A percentile compares a stretch with the other conserved stretches of the same genome.
phyloP scores from a whole-genome alignment of 1,140 invertebrate genomes.

The Anoplophora glabripennis region DNA sequence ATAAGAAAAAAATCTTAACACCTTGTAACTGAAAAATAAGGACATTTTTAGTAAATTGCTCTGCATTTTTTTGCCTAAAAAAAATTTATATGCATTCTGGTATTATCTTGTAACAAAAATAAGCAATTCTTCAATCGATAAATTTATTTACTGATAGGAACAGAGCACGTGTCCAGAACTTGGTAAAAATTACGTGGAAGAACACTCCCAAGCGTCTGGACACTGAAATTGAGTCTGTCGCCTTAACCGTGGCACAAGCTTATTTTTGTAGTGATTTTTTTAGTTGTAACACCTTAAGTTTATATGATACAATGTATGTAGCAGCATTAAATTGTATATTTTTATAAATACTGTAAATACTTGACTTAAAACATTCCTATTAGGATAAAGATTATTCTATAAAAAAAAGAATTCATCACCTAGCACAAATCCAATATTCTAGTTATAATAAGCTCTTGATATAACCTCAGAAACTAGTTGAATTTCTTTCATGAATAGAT shows the following conservation, averaged over 20 bases:
- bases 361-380: constrained; percentile 35
- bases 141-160: too few relatives aligned
- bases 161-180: too few relatives aligned
- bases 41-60: too few relatives aligned
- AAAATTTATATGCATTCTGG: too few relatives aligned
- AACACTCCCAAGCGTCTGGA: neutral
- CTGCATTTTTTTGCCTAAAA: too few relatives aligned
- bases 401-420: constrained; percentile 5
- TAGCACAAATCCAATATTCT: constrained; percentile 9
- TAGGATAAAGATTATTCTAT: constrained; percentile 20
- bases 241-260: neutral
- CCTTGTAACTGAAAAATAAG: too few relatives aligned
- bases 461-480: neutral
- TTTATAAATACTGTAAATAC: constrained; percentile 39
- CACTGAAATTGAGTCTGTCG: neutral
- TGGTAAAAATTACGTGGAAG: too few relatives aligned
- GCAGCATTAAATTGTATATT: constrained; percentile 34
- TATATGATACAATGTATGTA: constrained; percentile 6
- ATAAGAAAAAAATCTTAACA: too few relatives aligned
- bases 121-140: too few relatives aligned
- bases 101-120: too few relatives aligned
- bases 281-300: constrained; percentile 1
- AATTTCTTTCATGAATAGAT: neutral
- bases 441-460: neutral
- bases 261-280: neutral